These are phyloP conservation scores for Vicugna pacos DNA, from an alignment of 2,113 vertebrate genomes.

Conservation along the genomic window DNA sequence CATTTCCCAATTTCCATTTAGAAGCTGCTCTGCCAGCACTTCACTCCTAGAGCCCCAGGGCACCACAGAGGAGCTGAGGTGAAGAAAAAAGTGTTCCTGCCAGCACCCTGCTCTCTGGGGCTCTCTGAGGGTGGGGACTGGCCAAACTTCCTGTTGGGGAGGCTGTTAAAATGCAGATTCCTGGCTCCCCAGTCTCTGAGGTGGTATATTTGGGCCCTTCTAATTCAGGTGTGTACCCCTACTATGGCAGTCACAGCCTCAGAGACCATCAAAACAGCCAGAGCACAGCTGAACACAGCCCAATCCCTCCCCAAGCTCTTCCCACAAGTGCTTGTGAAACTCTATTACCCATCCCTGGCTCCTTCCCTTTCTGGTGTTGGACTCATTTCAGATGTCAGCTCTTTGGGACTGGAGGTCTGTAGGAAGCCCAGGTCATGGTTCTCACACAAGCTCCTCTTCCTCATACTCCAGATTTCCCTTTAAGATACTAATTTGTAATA, in stretches of 20 bases:
- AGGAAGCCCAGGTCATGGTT: background rate
- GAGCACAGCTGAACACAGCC: background rate
- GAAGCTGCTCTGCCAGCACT: slow-evolving; percentile 14
- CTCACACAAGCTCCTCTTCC: background rate
- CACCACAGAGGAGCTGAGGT: background rate
- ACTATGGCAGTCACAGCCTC: background rate
- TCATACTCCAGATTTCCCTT: background rate
- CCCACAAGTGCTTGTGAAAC: background rate
- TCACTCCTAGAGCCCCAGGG: background rate
- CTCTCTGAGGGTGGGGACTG: background rate
- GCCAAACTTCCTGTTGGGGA: background rate
- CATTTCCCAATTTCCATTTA: slow-evolving; percentile 68
- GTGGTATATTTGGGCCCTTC: background rate
- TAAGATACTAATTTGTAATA: background rate
- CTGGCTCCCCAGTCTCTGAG: background rate
- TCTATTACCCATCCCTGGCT: background rate
- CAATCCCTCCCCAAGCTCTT: background rate
- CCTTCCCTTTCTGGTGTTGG: background rate
- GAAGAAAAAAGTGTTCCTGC: background rate
- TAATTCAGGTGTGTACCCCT: background rate
- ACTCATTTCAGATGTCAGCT: background rate
- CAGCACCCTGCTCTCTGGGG: background rate
- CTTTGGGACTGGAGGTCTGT: background rate
- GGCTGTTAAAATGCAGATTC: background rate
- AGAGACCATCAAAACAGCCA: background rate